Percentiles rank a stretch among this genome's conserved stretches.
Conservation (phyloP, 2,797 vertebrate genomes). For the Hylomyscus alleni region DNA sequence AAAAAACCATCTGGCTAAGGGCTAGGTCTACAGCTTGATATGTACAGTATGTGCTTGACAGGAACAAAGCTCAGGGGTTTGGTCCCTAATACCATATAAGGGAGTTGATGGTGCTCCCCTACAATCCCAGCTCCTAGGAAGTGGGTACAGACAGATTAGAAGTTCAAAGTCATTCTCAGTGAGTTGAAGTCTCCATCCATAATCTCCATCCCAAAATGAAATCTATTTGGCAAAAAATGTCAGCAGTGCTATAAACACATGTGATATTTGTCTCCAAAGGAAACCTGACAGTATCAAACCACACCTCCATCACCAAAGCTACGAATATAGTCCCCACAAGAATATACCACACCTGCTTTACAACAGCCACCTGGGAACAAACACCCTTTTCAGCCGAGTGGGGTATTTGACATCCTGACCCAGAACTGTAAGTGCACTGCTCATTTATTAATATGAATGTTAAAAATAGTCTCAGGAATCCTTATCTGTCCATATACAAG, state of each 20-base stretch:
- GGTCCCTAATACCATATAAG: too few relatives aligned
- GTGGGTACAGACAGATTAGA: neutral
- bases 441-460: neutral
- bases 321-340: neutral
- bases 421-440: neutral
- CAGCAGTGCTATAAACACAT: neutral
- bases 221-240: neutral
- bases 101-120: neutral
- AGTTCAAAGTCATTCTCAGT: neutral
- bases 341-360: neutral
- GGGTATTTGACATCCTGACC: neutral
- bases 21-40: too few relatives aligned
- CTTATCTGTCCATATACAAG: neutral
- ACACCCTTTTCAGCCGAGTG: neutral
- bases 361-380: constrained; percentile 4
- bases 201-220: neutral
- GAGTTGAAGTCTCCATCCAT: too few relatives aligned
- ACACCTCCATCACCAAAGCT: neutral
- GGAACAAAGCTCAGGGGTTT: neutral
- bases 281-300: neutral
- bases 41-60: neutral
- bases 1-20: neutral
- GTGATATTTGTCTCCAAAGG: neutral
- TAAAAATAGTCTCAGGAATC: neutral
- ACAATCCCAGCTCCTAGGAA: neutral